Conservation (phyloP, 2,797 vertebrate species). For the Lates japonicus region DNA sequence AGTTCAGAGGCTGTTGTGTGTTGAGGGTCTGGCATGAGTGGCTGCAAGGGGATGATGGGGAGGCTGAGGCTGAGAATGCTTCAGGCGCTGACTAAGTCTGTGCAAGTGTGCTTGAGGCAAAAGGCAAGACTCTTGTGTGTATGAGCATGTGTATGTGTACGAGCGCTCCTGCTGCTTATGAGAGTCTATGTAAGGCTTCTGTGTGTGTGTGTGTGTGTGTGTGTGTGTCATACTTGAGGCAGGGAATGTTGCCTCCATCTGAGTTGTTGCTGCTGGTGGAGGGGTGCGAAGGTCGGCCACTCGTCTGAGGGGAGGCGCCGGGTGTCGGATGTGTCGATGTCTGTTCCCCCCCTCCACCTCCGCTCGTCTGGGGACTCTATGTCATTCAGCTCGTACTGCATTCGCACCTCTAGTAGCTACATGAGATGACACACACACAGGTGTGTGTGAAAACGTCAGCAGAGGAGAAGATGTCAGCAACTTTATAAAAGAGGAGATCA, state of each 20-base stretch:
- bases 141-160: constrained; percentile 31
- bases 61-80: constrained; percentile 67
- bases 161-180: constrained; percentile 30
- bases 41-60: constrained; percentile 50
- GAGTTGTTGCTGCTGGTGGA: constrained; percentile 98
- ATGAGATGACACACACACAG: constrained; percentile 39
- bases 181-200: constrained; percentile 42
- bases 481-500: background rate
- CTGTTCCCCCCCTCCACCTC: constrained; percentile 87
- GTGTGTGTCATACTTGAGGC: constrained; percentile 90
- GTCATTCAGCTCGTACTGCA: constrained; percentile 95
- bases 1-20: constrained; percentile 45
- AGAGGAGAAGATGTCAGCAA: background rate
- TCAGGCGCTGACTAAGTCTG: constrained; percentile 64
- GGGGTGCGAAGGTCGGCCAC: constrained; percentile 92
- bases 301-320: constrained; percentile 91
- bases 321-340: constrained; percentile 90
- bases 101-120: constrained; percentile 75
- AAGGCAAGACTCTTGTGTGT: constrained; percentile 60
- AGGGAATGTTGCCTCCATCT: constrained; percentile 96
- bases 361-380: constrained; percentile 92
- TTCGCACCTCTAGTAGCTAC: constrained; percentile 95
- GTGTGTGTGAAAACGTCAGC: background rate
- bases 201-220: constrained; percentile 16
- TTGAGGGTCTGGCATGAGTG: constrained; percentile 58